A percentile compares a stretch with the other conserved stretches of the same genome.
phyloP scores from a whole-genome alignment of 1,140 invertebrate genomes.

The Drosophila neocordata region DNA sequence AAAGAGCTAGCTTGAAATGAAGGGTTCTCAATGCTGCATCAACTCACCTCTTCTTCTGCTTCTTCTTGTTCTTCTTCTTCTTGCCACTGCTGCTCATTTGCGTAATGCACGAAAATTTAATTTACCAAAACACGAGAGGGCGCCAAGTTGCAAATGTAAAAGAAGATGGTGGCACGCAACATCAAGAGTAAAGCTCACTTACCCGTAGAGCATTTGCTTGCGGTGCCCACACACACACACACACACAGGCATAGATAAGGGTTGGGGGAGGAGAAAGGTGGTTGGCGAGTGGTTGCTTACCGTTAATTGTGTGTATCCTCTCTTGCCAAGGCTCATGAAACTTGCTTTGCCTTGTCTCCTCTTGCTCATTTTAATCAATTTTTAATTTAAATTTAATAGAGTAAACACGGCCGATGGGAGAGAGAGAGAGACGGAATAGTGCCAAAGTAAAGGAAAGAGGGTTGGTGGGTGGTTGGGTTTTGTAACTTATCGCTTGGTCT shows the following conservation, averaged over 20 bases:
- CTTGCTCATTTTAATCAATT: constrained; percentile 77
- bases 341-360: constrained; percentile 9
- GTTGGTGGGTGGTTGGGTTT: background rate
- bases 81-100: constrained; percentile 61
- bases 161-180: constrained; percentile 39
- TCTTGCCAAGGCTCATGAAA: constrained; percentile 37
- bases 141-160: constrained; percentile 21
- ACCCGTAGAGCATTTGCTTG: constrained; percentile 69
- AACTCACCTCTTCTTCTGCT: constrained; percentile 28
- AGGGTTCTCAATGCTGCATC: background rate
- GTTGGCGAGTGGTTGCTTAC: constrained; percentile 52
- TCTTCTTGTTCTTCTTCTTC: constrained; percentile 1
- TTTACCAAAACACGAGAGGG: constrained; percentile 68
- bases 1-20: background rate
- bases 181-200: constrained; percentile 55
- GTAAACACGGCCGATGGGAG: constrained; percentile 59
- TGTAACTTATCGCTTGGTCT: too few relatives aligned
- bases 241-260: too few relatives aligned
- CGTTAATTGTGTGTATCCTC: constrained; percentile 78
- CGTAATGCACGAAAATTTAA: constrained; percentile 80
- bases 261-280: too few relatives aligned
- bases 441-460: background rate
- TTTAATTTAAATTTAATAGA: constrained; percentile 82
- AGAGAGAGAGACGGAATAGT: constrained; percentile 9
- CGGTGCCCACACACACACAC: constrained; percentile 13